phyloP scores from a whole-genome alignment of 1,140 invertebrate species.

The Brachionus paranguensis region DNA sequence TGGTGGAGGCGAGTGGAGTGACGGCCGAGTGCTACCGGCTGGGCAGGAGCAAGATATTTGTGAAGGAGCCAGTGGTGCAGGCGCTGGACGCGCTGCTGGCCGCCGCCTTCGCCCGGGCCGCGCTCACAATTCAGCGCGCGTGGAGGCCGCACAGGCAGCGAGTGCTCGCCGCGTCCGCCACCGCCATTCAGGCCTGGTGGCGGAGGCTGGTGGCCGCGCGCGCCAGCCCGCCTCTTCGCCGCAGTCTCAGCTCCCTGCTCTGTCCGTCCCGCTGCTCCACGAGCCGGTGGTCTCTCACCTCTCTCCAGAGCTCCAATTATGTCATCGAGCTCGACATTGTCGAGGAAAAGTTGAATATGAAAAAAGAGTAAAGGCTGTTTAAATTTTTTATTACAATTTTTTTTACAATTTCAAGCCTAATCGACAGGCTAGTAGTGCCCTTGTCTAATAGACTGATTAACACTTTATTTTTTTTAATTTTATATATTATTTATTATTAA shows the following conservation, averaged over 20 bases:
- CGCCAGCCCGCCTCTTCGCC: background rate
- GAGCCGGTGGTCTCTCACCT: constrained; percentile 35
- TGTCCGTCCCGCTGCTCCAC: background rate
- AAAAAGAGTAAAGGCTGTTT: background rate
- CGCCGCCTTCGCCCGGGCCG: background rate
- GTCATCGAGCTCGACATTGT: background rate
- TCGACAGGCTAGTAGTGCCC: too few relatives aligned
- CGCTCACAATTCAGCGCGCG: background rate
- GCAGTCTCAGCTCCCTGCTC: background rate
- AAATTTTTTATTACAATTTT: too few relatives aligned
- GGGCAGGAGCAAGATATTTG: background rate
- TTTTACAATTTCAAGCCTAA: too few relatives aligned
- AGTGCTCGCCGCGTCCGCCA: background rate
- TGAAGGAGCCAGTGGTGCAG: background rate
- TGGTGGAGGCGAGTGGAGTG: background rate
- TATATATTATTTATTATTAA: too few relatives aligned
- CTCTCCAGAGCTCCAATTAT: background rate
- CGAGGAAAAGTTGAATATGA: background rate
- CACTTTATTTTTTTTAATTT: too few relatives aligned
- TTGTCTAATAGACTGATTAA: too few relatives aligned
- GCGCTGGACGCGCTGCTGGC: background rate
- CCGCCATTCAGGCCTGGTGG: background rate
- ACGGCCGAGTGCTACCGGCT: background rate
- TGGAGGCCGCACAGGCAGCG: background rate
- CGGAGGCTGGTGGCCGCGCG: background rate